Evolutionary conservation across 2,797 vertebrate genomes (phyloP), one percentile per base, ranked within the genome.

Genomic region (Mustela erminea): DNA sequence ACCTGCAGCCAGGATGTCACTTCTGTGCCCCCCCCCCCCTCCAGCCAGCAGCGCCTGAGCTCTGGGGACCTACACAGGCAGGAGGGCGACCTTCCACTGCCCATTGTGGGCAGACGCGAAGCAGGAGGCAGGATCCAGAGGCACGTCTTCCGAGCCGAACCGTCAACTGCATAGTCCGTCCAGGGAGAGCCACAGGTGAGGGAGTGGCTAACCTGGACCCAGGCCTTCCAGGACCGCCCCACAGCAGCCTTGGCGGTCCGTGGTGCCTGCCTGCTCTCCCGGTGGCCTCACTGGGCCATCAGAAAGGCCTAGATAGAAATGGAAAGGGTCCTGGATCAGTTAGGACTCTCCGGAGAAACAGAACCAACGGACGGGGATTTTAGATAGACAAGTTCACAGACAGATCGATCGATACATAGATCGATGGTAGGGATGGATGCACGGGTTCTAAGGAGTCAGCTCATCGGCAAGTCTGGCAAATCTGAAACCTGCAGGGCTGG

Each of bases 51-150:
- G 23, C 7, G 25, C 32, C 41, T 5, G n/a, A 35, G 35, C 32
- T 54, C 43, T 11, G 11, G 17, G 62, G 7, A 1, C 3, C 72
- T 17, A 1, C 41, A 32, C 1, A 0, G 41, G 75, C 60, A 38
- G 83, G 72, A 82, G 43, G 27, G 12, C 58, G 35, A 54, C 58
- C n/a, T 49, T 21, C 12, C 56, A 11, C 64, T 12, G 80, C 41
- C 10, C 7, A 17, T n/a, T 52, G 1, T 6, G 32, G 56, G 56
- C 18, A 20, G 64, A 23, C 0, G 4, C 66, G 88, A 54, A 83
- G 62, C 21, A 25, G 85, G 43, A 15, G 72, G 41, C 7, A 2
- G 68, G 60, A 3, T 52, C 58, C 2, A 8, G 52, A 82, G 43
- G 62, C 43, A 46, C 43, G 1, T 75, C 82, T 81, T 52, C 84